Conservation (phyloP, 2,113 vertebrate species). For the Heliornis fulica region DNA sequence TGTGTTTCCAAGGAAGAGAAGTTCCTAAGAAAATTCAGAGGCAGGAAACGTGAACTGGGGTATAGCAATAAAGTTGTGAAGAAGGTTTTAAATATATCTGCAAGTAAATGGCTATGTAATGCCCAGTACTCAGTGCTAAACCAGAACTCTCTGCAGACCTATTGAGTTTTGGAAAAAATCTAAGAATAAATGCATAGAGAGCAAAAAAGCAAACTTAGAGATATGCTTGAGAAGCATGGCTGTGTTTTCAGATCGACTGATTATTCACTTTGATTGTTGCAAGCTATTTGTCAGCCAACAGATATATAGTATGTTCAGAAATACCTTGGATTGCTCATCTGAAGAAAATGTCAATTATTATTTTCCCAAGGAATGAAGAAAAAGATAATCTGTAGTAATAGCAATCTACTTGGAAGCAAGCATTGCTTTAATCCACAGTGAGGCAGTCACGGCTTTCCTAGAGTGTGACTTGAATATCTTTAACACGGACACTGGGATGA, state of each 20-base stretch:
- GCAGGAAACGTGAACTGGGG: background rate
- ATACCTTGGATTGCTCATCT: background rate
- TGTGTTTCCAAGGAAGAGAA: background rate
- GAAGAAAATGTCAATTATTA: background rate
- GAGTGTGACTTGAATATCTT: background rate
- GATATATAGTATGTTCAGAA: background rate
- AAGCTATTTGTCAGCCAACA: background rate
- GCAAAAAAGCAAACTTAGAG: background rate
- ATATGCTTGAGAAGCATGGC: background rate
- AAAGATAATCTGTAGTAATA: background rate
- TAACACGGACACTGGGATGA: background rate
- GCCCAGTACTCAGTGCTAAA: background rate
- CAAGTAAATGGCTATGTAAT: background rate
- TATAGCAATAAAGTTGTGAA: background rate
- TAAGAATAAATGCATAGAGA: background rate
- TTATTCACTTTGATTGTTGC: background rate
- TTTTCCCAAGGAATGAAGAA: background rate
- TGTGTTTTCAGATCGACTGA: background rate
- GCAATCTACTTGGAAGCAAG: background rate
- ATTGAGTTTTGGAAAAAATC: background rate
- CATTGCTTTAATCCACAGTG: constrained; percentile 41
- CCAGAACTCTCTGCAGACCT: background rate
- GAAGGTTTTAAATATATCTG: background rate
- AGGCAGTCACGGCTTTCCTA: constrained; percentile 38
- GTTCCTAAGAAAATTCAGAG: background rate